Evolutionary conservation across 1,140 invertebrate species (phyloP), one percentile per base, ranked within the genome.

Genomic region (Acyrthosiphon pisum): DNA sequence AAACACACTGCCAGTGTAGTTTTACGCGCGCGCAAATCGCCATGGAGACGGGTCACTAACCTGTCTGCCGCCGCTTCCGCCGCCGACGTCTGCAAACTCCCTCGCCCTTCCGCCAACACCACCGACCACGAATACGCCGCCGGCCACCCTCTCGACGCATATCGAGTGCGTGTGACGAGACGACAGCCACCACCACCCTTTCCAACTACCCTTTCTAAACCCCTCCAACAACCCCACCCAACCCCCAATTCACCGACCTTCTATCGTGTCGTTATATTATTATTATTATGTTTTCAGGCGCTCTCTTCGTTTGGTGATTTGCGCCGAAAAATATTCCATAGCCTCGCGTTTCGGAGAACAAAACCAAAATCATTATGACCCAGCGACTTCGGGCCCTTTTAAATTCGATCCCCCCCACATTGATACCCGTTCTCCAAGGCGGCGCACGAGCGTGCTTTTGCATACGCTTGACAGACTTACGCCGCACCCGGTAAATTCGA

Each of bases 31-130:
- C 48, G 81, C 91, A 86, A 83, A 86, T 56, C 48, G 46, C 91
- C 81, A 92, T 53, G 76, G 76, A 37, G 91, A 86, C 91, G 91
- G 91, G 91, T 93, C 91, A 93, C 48, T 84, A 84, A 93, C 91
- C 91, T 83, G 91, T 93, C 91, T 93, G 91, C 76, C 35, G 46
- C 91, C 76, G 76, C 11, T 9, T 26, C 76, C 91, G 26, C 90
- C 90, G 90, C 86, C 87, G 44, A 4, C 46, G 87, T 18, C 87
- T 46, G 26, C 68, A 14, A 3, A 53, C 76, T 41, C 26, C 53
- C 26, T 8, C 41, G 30, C 35, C 88, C 23, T 23, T 41, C 50
- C 53, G 23, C 41, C n/a, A 14, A 6, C 37, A 37, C 23, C 22
- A 18, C 56, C 56, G 22, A 26, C 26, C 84, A 35, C 44, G 48